These are phyloP conservation scores for Erinaceus europaeus DNA, from an alignment of 2,113 vertebrate genomes.

Conservation along the genomic window DNA sequence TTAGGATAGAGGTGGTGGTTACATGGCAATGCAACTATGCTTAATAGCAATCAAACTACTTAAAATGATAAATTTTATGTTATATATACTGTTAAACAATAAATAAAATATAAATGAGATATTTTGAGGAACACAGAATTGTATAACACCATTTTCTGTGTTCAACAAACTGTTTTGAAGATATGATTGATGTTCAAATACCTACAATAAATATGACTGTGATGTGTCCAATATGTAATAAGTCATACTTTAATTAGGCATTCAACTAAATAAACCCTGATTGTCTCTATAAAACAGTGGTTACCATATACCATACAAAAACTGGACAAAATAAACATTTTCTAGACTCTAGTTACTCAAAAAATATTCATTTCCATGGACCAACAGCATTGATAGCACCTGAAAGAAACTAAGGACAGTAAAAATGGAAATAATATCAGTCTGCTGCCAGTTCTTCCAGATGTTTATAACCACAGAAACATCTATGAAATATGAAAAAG, in stretches of 20 bases:
- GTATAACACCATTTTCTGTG: neutral
- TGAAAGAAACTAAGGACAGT: no score
- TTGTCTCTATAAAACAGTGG: neutral
- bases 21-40: neutral
- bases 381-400: neutral
- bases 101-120: neutral
- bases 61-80: neutral
- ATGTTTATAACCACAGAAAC: neutral
- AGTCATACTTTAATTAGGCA: neutral
- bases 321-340: neutral
- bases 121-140: neutral
- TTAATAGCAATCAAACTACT: neutral
- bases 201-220: neutral
- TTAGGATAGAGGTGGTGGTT: neutral
- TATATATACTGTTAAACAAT: neutral
- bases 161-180: neutral
- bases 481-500: neutral
- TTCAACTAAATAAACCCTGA: neutral
- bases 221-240: neutral
- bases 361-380: neutral
- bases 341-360: neutral
- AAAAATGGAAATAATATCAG: no score
- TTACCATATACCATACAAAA: neutral
- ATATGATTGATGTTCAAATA: neutral
- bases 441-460: no score